Evolutionary conservation across 2,113 vertebrate genomes (phyloP), one percentile per base, ranked within the genome.

Genomic region (Cavia aperea): DNA sequence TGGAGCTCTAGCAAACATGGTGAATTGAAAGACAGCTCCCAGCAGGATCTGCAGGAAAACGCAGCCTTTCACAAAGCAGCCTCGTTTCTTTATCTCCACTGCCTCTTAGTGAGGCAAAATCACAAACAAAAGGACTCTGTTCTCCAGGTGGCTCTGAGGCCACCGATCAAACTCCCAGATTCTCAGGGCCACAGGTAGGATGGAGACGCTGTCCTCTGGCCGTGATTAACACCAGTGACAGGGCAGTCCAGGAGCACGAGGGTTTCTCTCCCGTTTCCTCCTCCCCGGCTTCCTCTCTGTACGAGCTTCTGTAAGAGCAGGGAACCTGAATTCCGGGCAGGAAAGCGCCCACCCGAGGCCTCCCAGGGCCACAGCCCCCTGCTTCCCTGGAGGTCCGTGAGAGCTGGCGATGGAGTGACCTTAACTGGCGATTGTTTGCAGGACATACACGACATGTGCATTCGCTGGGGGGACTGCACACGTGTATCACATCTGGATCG

Each of bases 221-320:
- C 90, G 96, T 95, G 91, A 92, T 96, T 96, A 93, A 95, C 94
- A 94, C 96, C 97, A 95, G 75, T 96, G 94, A 93, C 15, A 62
- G 81, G 72, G 24, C 92, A 46, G 95, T 92, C 78, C 90, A 81
- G 90, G 88, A 77, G 7, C 94, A 26, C 0, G 12, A 14, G 43
- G 87, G 26, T 78, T 86, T 33, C 86, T 66, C 56, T 58, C 56
- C 54, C 3, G 18, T 16, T 5, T 58, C 56, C 56, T 3, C 7
- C 72, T 1, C 56, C 39, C 82, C 84, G 87, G 87, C 92, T 92
- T 72, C 43, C 56, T 86, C 92, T 24, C 91, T 68, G 77, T 5
- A 46, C 31, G 5, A 29, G 15, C 56, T 89, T 88, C 81, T 94
- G 13, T 68, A 63, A 31, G 4, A 4, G 26, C 66, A 66, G 88